Evolutionary conservation across 2,888 invertebrate species (phyloP).

Genomic region (Rhogogaster chlorosoma): DNA sequence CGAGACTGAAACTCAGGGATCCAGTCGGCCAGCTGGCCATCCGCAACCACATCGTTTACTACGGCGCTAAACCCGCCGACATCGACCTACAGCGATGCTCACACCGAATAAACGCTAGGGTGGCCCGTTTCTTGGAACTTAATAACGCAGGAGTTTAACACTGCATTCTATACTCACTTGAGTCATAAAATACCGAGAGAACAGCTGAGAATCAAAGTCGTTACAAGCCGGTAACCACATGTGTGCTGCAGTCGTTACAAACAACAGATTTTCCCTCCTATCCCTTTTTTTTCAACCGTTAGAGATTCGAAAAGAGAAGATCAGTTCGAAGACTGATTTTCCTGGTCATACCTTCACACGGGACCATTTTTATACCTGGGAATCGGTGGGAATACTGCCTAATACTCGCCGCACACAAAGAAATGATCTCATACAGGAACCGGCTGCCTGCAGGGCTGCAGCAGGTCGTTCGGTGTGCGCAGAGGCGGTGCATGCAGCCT

Average conservation of each 20-base stretch:
- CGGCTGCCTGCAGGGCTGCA: constrained; percentile 57
- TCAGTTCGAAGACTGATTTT: not conserved
- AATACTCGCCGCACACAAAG: constrained; percentile 67
- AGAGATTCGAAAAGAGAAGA: not conserved
- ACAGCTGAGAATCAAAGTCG: constrained; percentile 22
- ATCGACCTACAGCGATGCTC: constrained; percentile 58
- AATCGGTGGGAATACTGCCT: constrained; percentile 61
- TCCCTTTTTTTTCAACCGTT: not conserved
- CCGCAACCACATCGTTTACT: constrained; percentile 33
- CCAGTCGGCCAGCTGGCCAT: constrained; percentile 42
- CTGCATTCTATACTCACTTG: constrained; percentile 55
- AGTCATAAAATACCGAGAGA: constrained; percentile 3
- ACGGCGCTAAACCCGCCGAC: constrained; percentile 53
- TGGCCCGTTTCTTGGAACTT: constrained; percentile 43
- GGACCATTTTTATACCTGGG: not conserved
- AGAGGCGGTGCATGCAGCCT: constrained; percentile 23
- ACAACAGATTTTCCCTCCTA: not conserved
- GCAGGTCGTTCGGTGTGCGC: constrained; percentile 38
- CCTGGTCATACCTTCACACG: not conserved
- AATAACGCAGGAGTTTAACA: constrained; percentile 51
- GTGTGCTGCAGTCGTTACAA: constrained; percentile 13
- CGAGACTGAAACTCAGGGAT: constrained; percentile 65
- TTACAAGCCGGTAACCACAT: constrained; percentile 37
- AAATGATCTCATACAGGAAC: constrained; percentile 62
- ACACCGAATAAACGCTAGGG: constrained; percentile 51